Conservation (phyloP, 2,113 vertebrate species). For the Amblyopsis rosae region DNA sequence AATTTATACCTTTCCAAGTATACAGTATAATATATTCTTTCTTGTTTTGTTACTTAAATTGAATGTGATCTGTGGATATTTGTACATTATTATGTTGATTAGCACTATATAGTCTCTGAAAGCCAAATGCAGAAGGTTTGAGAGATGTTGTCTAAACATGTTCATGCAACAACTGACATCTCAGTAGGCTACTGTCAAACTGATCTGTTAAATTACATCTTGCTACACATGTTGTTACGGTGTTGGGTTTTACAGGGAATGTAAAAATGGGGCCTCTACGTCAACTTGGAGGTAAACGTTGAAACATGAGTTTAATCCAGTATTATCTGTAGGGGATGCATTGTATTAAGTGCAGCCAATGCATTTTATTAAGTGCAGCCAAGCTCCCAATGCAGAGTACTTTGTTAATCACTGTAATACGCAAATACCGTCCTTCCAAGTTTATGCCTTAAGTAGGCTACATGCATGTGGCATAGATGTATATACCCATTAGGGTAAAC, state of each 20-base stretch:
- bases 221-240: slow-evolving; percentile 10
- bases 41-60: too few relatives aligned
- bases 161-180: background rate
- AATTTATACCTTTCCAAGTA: too few relatives aligned
- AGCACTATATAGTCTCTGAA: too few relatives aligned
- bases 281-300: slow-evolving; percentile 8
- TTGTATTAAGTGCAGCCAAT: slow-evolving; percentile 38
- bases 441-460: slow-evolving; percentile 7
- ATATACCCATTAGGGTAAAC: background rate
- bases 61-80: too few relatives aligned
- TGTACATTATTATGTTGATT: too few relatives aligned
- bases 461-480: background rate
- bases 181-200: background rate
- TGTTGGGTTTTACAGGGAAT: background rate
- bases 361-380: slow-evolving; percentile 34
- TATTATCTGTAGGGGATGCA: slow-evolving; percentile 51
- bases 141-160: background rate
- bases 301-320: slow-evolving; percentile 46
- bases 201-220: background rate
- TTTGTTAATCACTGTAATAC: slow-evolving; percentile 6
- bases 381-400: background rate
- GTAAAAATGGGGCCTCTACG: background rate
- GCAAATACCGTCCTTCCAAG: slow-evolving; percentile 20
- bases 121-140: too few relatives aligned
- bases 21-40: too few relatives aligned